Evolutionary conservation across 2,888 invertebrate genomes (phyloP).

Genomic region (Phanerotoma sp.): DNA sequence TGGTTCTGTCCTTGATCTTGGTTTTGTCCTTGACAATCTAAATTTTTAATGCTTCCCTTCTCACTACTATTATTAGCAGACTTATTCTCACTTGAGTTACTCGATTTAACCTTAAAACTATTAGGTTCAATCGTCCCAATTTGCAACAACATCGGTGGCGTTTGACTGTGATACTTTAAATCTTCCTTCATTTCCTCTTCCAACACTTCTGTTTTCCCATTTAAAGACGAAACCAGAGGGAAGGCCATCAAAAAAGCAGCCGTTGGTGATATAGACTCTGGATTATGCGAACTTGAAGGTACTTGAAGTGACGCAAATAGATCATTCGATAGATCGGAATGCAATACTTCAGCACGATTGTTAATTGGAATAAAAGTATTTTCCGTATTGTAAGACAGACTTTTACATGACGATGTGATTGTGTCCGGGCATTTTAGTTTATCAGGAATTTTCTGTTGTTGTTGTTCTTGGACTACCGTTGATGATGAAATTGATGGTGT

Average conservation of each 20-base stretch:
- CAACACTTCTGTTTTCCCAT: conserved; percentile 61
- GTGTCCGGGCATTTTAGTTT: no score
- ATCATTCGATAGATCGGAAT: conserved; percentile 64
- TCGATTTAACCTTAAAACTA: conserved; percentile 51
- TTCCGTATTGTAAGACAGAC: conserved; percentile 46
- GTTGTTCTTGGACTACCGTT: conserved; percentile 31
- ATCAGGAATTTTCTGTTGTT: conserved; percentile 20
- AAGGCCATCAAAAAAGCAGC: conserved; percentile 77
- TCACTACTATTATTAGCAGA: conserved; percentile 31
- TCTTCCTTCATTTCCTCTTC: conserved; percentile 61
- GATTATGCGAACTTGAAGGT: conserved; percentile 61
- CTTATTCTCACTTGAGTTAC: conserved; percentile 21
- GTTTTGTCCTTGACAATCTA: no score
- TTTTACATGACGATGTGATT: no score
- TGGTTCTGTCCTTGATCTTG: no score
- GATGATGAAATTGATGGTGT: not conserved
- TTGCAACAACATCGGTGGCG: conserved; percentile 55
- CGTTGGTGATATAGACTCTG: conserved; percentile 70
- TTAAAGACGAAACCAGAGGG: conserved; percentile 68
- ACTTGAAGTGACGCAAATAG: conserved; percentile 65
- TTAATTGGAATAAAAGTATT: conserved; percentile 54
- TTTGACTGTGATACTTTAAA: conserved; percentile 54
- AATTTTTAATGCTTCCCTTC: no score
- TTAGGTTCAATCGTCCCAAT: conserved; percentile 55
- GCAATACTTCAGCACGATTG: conserved; percentile 48